Evolutionary conservation across 1,140 invertebrate species (phyloP), one percentile per base, ranked within the genome.

Genomic region (Neocloeon triangulifer): DNA sequence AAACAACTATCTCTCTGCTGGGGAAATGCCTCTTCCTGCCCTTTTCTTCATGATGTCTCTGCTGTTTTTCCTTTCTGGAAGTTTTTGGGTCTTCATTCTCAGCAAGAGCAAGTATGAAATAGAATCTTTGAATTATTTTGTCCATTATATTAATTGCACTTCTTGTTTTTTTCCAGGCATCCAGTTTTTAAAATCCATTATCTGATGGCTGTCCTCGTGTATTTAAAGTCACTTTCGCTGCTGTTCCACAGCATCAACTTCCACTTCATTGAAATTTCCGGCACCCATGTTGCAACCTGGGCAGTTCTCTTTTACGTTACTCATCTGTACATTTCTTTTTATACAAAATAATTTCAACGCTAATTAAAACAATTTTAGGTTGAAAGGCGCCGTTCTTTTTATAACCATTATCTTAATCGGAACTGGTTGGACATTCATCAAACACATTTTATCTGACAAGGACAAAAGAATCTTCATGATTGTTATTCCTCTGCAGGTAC

Each of bases 401-500:
- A 86, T 94, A 23, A 94, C 89, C 0, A 84, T 99, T 41, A 73
- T 96, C 7, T 59, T 98, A 7, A 85, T 99, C 40, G 94, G 94
- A 20, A 92, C 92, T 19, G 94, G 94, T 1, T 98, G 92, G 86
- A 89, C 89, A 17, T 97, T 97, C 48, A 89, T 98, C 31, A 99
- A 98, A 51, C 86, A 96, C 45, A 85, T 97, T 39, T 57, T 98
- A 3, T 81, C 84, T 5, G 86, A 94, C 39, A 75, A 85, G 39
- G 94, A 98, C 44, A 94, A 96, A 52, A 94, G 91, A 50, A 66
- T 98, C n/a, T 97, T 99, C 47, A 86, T 97, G 72, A 80, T 96
- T 46, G 82, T 96, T 19, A 88, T 99, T 45, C 91, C 92, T 7
- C 55, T 98, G 20, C 92, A 97, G 67, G 88, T 91, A 47, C 19